Base-by-base conservation (phyloP, 2,113 vertebrate genomes). In the Austrofundulus limnaeus region DNA sequence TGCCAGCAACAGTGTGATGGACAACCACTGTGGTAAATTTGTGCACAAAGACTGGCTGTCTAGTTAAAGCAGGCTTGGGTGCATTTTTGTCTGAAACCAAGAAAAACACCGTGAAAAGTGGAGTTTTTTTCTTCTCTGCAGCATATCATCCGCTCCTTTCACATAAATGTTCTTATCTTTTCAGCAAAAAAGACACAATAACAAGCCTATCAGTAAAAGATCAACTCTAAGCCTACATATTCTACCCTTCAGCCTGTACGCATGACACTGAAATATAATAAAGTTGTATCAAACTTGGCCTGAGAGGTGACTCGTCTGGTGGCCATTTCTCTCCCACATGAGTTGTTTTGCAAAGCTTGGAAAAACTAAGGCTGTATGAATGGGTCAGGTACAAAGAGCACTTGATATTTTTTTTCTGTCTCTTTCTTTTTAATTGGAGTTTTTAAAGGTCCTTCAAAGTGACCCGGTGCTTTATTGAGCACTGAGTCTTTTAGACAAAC, bases 21-120 rank as follows among this genome's bases (percentile, higher is more conserved):
- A 86, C 87, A 87, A 34, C 31, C 31, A 34, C 88, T 86, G 46
- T 65, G 82, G 70, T 68, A 80, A 62, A 75, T 75, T 64, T 52
- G 55, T 57, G 28, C 68, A 62, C 76, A 71, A 76, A 87, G 79
- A 83, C 72, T 57, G 53, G 61, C 54, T 81, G 72, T 77, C 73
- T 73, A 79, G 77, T 74, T 74, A 52, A 61, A 69, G 54, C 45
- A 53, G 53, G 62, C 55, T 75, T 50, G 70, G 76, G 78, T 76
- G 82, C 83, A 83, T 81, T 72, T 68, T 71, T 81, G 86, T 87
- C 85, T 86, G 75, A 83, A 81, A 82, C 83, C 78, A 83, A 82
- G 75, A 77, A 72, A 84, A 80, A 85, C 78, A 85, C 73, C 20
- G 43, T 20, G 84, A 85, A 85, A 87, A 85, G 72, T 73, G 77